Evolutionary conservation across 1,140 invertebrate species (phyloP), one percentile per base, ranked within the genome.

Genomic region (Cepaea nemoralis): DNA sequence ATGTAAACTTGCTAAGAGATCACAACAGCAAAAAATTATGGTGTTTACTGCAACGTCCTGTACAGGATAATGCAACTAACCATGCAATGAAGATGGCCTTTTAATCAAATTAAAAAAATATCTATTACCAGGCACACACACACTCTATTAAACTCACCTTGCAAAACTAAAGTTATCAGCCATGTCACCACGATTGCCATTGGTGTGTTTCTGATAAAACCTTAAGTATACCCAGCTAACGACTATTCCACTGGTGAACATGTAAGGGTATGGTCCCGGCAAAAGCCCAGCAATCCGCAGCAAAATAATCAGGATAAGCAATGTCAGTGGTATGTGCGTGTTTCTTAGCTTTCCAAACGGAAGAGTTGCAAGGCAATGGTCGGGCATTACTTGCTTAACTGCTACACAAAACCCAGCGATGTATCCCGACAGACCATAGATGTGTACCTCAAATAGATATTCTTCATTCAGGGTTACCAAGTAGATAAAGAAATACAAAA

Each of bases 321-420:
- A 94, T 82, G 95, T 93, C 48, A 98, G 91, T 22, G 97, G 97
- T 88, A 98, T 94, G 92, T 97, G 96, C 87, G 95, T 91, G 86
- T 96, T 96, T 63, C 94, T 94, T 35, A 97, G 92, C 92, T 96
- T 96, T 88, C 97, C 97, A 86, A 98, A 93, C 42, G 96, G 96
- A 50, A 96, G 97, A 89, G 96, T 96, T 39, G 97, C 93, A 50
- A 93, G 83, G 42, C 98, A 94, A 92, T 98, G 95, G 93, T 99
- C 97, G 67, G 97, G 97, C 96, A 99, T 98, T 84, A 98, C 97
- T 92, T 99, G 98, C 89, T 98, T 97, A 0, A 99, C 97, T 48
- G 97, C 96, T 0, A 99, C 97, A 82, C 94, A 95, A 39, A 98
- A 92, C 88, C 93, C 96, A 70, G 90, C 91, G 37, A 92, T 87